phyloP scores from a whole-genome alignment of 2,797 vertebrate genomes.

The Nasua narica region DNA sequence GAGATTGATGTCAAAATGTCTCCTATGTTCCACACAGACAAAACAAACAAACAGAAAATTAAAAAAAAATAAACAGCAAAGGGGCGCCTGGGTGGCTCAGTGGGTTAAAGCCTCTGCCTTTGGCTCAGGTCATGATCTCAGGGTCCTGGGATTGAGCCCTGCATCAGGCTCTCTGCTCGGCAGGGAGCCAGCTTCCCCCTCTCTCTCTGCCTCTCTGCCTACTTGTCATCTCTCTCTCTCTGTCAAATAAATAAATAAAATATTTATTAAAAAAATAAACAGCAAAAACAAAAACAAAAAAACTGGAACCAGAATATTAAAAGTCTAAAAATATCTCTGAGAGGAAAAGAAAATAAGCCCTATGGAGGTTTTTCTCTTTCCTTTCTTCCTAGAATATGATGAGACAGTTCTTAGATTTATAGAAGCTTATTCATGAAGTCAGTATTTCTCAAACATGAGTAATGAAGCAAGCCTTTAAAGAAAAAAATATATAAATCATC shows the following conservation, averaged over 20 bases:
- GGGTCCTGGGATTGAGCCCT: too few relatives aligned
- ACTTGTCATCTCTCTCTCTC: too few relatives aligned
- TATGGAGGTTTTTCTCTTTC: neutral
- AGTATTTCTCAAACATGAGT: neutral
- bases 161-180: too few relatives aligned
- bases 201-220: too few relatives aligned
- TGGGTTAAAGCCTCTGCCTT: too few relatives aligned
- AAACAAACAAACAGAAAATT: conserved; percentile 30
- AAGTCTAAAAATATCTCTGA: neutral
- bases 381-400: neutral
- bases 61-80: too few relatives aligned
- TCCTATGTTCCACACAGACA: neutral
- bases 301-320: neutral
- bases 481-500: conserved; percentile 31
- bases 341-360: neutral
- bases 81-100: too few relatives aligned
- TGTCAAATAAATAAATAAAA: too few relatives aligned
- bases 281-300: neutral
- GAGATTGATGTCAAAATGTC: neutral
- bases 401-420: conserved; percentile 7
- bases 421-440: neutral
- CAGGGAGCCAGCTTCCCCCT: too few relatives aligned
- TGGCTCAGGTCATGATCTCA: too few relatives aligned
- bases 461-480: neutral
- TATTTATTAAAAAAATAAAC: neutral